Evolutionary conservation across 2,113 vertebrate species (phyloP).

Genomic region (Poeciliopsis occidentalis): DNA sequence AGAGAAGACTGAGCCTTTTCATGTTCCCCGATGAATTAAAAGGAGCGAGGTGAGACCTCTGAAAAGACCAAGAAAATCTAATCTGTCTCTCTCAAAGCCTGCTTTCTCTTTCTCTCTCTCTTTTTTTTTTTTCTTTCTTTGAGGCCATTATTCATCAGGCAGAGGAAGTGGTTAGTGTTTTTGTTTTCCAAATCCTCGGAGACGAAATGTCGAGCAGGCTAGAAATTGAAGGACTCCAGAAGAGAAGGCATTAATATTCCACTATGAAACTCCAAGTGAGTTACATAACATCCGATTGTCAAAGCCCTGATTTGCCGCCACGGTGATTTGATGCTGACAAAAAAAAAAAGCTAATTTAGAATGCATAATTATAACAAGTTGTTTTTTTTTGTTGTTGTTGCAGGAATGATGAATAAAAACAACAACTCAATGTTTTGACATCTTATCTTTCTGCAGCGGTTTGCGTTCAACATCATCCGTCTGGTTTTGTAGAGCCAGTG

Average conservation of each 20-base stretch:
- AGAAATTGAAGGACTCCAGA: constrained; percentile 2
- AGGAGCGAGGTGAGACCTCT: constrained; percentile 18
- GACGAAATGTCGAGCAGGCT: neutral
- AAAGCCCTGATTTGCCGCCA: neutral
- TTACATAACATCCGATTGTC: neutral
- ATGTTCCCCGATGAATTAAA: constrained; percentile 2
- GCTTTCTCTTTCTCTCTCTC: neutral
- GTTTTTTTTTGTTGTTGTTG: too few relatives aligned
- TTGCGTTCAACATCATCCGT: neutral
- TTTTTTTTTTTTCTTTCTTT: neutral
- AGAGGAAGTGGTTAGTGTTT: constrained; percentile 18
- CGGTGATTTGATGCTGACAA: neutral
- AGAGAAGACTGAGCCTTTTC: constrained; percentile 30
- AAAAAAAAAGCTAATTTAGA: too few relatives aligned
- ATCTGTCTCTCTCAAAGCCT: constrained; percentile 23
- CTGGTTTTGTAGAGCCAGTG: neutral
- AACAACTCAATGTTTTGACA: neutral
- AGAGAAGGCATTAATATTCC: neutral
- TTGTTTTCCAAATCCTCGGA: constrained; percentile 8
- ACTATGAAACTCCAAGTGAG: neutral
- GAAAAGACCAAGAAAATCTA: constrained; percentile 29
- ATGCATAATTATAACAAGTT: too few relatives aligned
- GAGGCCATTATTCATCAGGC: constrained; percentile 45
- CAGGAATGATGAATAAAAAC: neutral
- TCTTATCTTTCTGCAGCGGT: neutral